Conservation (phyloP, 2,888 invertebrate genomes). For the Amiota minor region DNA sequence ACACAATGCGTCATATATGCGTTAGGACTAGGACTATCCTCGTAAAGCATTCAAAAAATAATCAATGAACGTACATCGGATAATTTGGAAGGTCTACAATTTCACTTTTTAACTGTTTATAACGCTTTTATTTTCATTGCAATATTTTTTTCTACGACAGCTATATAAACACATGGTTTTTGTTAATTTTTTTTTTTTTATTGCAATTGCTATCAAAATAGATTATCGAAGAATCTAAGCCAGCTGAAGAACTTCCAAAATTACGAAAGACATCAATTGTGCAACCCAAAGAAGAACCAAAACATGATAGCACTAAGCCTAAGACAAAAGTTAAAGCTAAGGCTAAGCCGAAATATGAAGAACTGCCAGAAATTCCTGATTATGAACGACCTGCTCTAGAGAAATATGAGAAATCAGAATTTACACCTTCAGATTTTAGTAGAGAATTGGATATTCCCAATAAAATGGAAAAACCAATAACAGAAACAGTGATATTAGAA, state of each 20-base stretch:
- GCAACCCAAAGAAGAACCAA: conserved; percentile 67
- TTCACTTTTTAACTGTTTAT: too few species aligned
- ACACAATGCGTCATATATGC: too few species aligned
- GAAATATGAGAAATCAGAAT: conserved; percentile 78
- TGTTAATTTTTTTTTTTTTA: too few species aligned
- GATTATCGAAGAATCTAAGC: conserved; percentile 65
- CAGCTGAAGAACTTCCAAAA: conserved; percentile 70
- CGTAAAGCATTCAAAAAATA: too few species aligned
- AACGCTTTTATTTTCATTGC: too few species aligned
- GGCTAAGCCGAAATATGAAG: conserved; percentile 75
- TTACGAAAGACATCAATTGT: conserved; percentile 68
- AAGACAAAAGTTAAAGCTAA: conserved; percentile 66
- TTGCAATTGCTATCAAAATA: conserved; percentile 37
- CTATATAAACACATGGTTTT: too few species aligned
- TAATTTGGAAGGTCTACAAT: too few species aligned
- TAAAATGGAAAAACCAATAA: conserved; percentile 69
- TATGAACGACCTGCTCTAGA: conserved; percentile 85
- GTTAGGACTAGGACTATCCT: too few species aligned
- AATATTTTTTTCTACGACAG: too few species aligned
- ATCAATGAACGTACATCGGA: too few species aligned
- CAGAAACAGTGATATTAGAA: conserved; percentile 57
- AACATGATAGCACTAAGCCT: conserved; percentile 62
- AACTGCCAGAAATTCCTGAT: conserved; percentile 80
- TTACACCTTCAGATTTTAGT: conserved; percentile 73
- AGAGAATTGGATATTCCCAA: conserved; percentile 68